Conservation (phyloP, 2,113 vertebrate species). For the Arothron firmamentum region DNA sequence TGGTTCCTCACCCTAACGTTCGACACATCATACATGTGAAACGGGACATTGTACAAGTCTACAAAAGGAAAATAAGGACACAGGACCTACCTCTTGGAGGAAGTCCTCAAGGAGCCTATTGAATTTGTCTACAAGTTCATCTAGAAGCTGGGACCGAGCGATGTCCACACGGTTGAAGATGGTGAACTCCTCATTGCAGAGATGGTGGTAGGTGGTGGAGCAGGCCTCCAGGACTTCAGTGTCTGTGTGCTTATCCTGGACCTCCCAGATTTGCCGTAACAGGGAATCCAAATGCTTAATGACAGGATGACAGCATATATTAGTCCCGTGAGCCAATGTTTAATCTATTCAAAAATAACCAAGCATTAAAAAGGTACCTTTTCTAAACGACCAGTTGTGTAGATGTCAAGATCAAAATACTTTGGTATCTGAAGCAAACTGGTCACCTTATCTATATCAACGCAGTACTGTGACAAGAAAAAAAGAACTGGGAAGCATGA, state of each 20-base stretch:
- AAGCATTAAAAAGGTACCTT: constrained; percentile 77
- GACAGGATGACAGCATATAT: background rate
- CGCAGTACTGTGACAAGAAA: constrained; percentile 79
- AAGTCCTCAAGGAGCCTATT: constrained; percentile 93
- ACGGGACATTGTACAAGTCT: background rate
- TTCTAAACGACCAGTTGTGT: constrained; percentile 93
- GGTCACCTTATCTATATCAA: constrained; percentile 95
- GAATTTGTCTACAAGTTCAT: constrained; percentile 93
- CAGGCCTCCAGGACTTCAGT: constrained; percentile 93
- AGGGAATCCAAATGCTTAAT: constrained; percentile 91
- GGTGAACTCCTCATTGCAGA: constrained; percentile 96
- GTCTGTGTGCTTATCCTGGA: constrained; percentile 96
- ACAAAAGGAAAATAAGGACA: background rate
- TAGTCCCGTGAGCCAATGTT: background rate
- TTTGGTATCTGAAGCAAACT: constrained; percentile 92
- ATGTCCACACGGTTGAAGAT: constrained; percentile 96
- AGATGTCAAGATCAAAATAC: constrained; percentile 97
- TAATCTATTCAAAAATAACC: background rate
- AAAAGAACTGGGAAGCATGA: background rate
- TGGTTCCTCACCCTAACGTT: constrained; percentile 86
- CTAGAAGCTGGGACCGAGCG: constrained; percentile 90
- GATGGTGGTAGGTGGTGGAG: constrained; percentile 91
- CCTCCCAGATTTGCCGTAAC: constrained; percentile 91
- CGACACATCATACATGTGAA: constrained; percentile 6
- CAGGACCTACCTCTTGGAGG: constrained; percentile 83